phyloP scores from a whole-genome alignment of 2,888 invertebrate species.

The Helicoverpa assulta region DNA sequence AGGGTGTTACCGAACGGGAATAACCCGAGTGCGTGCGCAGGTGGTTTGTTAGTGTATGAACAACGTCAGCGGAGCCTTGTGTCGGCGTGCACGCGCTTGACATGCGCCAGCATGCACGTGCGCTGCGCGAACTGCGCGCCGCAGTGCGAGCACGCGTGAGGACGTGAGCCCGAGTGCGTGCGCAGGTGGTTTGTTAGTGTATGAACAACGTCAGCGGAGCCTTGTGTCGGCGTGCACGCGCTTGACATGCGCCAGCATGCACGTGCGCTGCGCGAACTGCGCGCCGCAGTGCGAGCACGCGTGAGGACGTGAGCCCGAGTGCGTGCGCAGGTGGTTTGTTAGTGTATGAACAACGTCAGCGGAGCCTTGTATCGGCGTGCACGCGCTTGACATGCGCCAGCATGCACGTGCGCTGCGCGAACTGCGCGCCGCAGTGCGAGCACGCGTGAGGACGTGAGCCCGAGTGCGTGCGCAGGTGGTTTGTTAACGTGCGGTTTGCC shows the following conservation, averaged over 20 bases:
- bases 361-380: slow-evolving; percentile 10
- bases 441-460: slow-evolving; percentile 72
- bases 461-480: slow-evolving; percentile 71
- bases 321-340: slow-evolving; percentile 68
- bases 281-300: slow-evolving; percentile 66
- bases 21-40: slow-evolving; percentile 70
- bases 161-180: slow-evolving; percentile 72
- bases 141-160: slow-evolving; percentile 65
- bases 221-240: slow-evolving; percentile 27
- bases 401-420: slow-evolving; percentile 76
- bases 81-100: slow-evolving; percentile 42
- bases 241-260: slow-evolving; percentile 65
- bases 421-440: slow-evolving; percentile 65
- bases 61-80: too few relatives aligned
- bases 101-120: slow-evolving; percentile 68
- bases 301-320: slow-evolving; percentile 72
- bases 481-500: slow-evolving; percentile 60
- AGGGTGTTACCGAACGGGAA: too few relatives aligned
- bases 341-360: slow-evolving; percentile 23
- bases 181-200: slow-evolving; percentile 66
- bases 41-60: slow-evolving; percentile 64
- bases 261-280: slow-evolving; percentile 73
- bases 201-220: too few relatives aligned
- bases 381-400: slow-evolving; percentile 52
- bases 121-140: slow-evolving; percentile 73